Conservation (phyloP, 2,113 vertebrate species). For the Perca schrenkii region DNA sequence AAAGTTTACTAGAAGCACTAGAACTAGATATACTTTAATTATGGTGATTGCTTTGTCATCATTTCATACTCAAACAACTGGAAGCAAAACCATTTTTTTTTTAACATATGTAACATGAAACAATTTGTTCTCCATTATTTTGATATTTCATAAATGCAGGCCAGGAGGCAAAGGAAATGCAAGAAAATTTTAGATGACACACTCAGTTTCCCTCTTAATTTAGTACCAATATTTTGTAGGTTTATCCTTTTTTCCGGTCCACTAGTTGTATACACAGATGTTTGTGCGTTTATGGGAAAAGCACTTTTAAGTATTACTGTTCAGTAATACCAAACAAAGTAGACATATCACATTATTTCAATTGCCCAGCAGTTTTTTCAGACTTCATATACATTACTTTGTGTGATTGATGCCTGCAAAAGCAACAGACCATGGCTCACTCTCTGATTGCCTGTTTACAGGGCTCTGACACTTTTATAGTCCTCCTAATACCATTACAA, state of each 20-base stretch:
- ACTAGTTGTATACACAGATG: neutral
- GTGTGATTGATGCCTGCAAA: constrained; percentile 72
- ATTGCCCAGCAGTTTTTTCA: constrained; percentile 48
- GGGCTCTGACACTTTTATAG: constrained; percentile 76
- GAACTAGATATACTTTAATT: neutral
- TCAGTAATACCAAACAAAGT: constrained; percentile 44
- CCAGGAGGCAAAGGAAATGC: neutral
- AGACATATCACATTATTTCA: constrained; percentile 50
- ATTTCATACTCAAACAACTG: neutral
- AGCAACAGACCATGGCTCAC: constrained; percentile 68
- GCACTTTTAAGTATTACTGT: constrained; percentile 20
- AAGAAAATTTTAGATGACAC: neutral
- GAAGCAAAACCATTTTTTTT: neutral
- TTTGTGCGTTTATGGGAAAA: constrained; percentile 19
- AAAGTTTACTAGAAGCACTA: neutral
- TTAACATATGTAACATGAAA: neutral
- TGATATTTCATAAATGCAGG: neutral
- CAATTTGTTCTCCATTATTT: neutral
- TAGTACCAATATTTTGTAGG: neutral
- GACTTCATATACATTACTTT: constrained; percentile 66
- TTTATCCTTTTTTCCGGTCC: constrained; percentile 14
- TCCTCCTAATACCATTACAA: constrained; percentile 76
- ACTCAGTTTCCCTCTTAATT: neutral
- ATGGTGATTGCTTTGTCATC: neutral
- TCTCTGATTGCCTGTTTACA: constrained; percentile 76